These are phyloP conservation scores for Ips nitidus DNA, from an alignment of 1,140 invertebrate species.

Conservation along the genomic window DNA sequence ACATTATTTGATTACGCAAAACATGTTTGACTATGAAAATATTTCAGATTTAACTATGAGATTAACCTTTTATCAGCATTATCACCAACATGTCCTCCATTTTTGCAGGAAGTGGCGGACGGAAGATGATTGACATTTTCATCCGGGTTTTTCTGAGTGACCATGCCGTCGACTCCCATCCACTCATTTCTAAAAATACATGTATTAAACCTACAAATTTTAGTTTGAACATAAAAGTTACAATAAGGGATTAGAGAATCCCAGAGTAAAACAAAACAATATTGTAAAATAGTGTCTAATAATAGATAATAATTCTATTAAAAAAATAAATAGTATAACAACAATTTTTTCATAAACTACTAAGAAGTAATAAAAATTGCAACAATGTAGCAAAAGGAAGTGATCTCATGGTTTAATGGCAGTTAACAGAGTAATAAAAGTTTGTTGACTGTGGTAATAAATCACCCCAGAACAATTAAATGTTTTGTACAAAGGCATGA, in stretches of 20 bases:
- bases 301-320: background rate
- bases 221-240: background rate
- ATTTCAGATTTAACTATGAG: background rate
- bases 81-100: slow-evolving; percentile 44
- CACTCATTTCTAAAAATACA: slow-evolving; percentile 55
- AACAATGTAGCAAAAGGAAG: background rate
- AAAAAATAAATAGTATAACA: background rate
- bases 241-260: background rate
- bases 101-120: slow-evolving; percentile 41
- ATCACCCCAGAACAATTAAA: no score
- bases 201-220: slow-evolving; percentile 22
- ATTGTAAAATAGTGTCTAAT: background rate
- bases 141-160: slow-evolving; percentile 58
- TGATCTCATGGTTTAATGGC: no score
- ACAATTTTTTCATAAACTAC: background rate
- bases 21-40: background rate
- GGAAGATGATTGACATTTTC: slow-evolving; percentile 56
- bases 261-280: background rate
- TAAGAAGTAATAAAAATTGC: background rate
- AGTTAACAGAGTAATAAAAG: no score
- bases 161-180: slow-evolving; percentile 58
- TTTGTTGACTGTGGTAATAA: no score
- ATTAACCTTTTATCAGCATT: slow-evolving; percentile 47
- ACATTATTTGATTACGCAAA: no score
- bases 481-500: no score